A percentile compares a stretch with the other conserved stretches of the same genome.
Conservation (phyloP, 2,888 invertebrate species). For the Archips crataeganus region DNA sequence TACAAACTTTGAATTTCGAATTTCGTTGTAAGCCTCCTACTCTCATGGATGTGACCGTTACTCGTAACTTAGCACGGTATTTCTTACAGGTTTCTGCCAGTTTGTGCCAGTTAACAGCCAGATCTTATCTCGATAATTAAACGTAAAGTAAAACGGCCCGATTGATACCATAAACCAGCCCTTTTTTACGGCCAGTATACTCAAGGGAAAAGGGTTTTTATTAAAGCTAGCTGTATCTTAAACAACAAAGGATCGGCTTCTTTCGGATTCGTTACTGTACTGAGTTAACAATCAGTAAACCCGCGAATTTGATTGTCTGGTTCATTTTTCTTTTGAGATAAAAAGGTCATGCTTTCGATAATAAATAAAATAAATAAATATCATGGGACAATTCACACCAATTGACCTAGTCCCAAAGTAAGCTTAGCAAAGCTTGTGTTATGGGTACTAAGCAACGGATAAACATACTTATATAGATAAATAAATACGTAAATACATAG, state of each 20-base stretch:
- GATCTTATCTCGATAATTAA: constrained; percentile 30
- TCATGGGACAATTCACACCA: too few species aligned
- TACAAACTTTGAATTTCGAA: too few species aligned
- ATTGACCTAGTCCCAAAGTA: too few species aligned
- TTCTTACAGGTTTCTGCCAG: background rate
- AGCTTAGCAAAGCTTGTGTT: too few species aligned
- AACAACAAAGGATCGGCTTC: constrained; percentile 16
- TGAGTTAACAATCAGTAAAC: constrained; percentile 20
- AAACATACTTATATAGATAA: too few species aligned
- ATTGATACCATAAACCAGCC: constrained; percentile 28
- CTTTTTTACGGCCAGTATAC: constrained; percentile 22
- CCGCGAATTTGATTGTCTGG: background rate
- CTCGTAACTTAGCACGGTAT: too few species aligned
- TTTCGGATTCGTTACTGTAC: constrained; percentile 12
- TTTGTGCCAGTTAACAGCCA: background rate
- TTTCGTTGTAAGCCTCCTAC: too few species aligned
- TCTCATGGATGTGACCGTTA: too few species aligned
- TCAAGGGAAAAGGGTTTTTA: constrained; percentile 29
- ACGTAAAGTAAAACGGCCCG: constrained; percentile 14
- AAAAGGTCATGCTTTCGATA: background rate
- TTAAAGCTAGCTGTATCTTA: constrained; percentile 13
- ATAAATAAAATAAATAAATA: background rate
- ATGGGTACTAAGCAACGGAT: too few species aligned
- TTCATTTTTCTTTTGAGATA: background rate
- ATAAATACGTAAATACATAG: too few species aligned